These are phyloP conservation scores for Coremacera marginata DNA, from an alignment of 2,888 invertebrate genomes.

Conservation along the genomic window DNA sequence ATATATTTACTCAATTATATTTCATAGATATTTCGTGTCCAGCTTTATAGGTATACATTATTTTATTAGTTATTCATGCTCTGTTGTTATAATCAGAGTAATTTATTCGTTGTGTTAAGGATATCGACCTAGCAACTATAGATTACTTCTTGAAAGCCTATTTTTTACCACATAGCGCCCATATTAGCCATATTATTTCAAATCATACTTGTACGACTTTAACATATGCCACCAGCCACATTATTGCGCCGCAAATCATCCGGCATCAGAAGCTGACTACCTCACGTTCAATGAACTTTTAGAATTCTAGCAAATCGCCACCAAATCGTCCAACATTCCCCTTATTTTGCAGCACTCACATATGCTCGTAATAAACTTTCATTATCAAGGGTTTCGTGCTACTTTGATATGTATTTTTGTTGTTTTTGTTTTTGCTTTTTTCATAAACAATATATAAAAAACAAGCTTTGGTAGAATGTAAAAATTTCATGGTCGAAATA, in stretches of 20 bases:
- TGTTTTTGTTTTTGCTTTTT: background rate
- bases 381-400: slow-evolving; percentile 22
- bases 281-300: background rate
- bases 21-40: too few relatives aligned
- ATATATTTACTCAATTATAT: too few relatives aligned
- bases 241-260: background rate
- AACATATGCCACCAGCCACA: background rate
- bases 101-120: too few relatives aligned
- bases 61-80: too few relatives aligned
- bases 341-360: background rate
- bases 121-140: too few relatives aligned
- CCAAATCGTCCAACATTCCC: background rate
- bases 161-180: too few relatives aligned
- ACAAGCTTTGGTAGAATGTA: slow-evolving; percentile 7
- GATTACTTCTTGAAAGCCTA: too few relatives aligned
- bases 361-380: background rate
- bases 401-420: background rate
- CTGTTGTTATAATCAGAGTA: too few relatives aligned
- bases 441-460: background rate
- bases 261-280: background rate
- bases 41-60: too few relatives aligned
- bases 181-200: too few relatives aligned
- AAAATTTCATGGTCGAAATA: slow-evolving; percentile 30
- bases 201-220: too few relatives aligned
- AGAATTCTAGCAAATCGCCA: background rate